Base-by-base conservation (phyloP, 1,140 invertebrate species). In the Eumeta japonica region DNA sequence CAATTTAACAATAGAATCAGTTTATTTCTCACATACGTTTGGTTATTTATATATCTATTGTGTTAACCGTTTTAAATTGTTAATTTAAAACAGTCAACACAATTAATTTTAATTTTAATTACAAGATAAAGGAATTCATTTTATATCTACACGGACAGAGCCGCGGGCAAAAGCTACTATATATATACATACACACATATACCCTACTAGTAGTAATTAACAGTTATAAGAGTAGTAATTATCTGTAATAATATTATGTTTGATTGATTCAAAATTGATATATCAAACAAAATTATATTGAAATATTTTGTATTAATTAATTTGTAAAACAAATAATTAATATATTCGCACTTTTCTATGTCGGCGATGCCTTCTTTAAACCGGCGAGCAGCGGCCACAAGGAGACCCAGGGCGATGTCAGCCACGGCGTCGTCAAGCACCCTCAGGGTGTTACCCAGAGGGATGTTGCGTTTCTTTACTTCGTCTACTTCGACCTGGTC, bases 341-440 rank as follows among this genome's bases (percentile, higher is more conserved):
- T n/a, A n/a, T 17, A 34, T 43, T 52, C 44, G 65, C 76, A 87
- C 88, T 77, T 74, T 57, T 84, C 80, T 0, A 90, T 67, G 52
- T 81, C 77, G 2, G 60, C 36, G 14, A 84, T 68, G 16, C 87
- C 88, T 72, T 92, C 88, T 35, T 87, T 80, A 17, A 90, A 76
- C 43, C 88, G 75, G 37, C 91, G 81, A 1, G 84, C 81, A 0
- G 90, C 87, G 10, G 81, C 79, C 28, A 95, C 75, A 31, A 89
- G 52, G 3, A 96, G 67, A 1, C 86, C 80, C 1, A 96, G 77
- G 3, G 89, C 84, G 12, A 90, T 73, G 65, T 97, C 91, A 0
- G 92, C 91, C 1, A 92, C 90, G 1, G 90, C 82, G 48, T 84
- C 83, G 16, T 87, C 87, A 2, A 94, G 66, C 1, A 92, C 88